Conservation (phyloP, 2,888 invertebrate genomes). For the Meiosimyza platycephala region DNA sequence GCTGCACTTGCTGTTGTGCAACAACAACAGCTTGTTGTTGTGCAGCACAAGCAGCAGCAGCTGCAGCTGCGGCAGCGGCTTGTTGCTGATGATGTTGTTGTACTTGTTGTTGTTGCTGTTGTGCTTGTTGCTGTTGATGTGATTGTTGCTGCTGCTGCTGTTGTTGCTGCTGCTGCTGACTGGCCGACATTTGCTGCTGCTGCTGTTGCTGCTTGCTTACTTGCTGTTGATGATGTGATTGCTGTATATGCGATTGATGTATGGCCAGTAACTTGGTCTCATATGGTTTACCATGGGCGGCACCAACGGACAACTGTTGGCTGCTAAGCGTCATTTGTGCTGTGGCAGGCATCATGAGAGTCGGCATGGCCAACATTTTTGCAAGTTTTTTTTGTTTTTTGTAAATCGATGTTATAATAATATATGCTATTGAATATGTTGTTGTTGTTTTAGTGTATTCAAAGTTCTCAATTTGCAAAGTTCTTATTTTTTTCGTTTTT, state of each 20-base stretch:
- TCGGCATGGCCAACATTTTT: conserved; percentile 69
- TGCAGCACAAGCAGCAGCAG: conserved; percentile 59
- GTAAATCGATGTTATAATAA: conserved; percentile 8
- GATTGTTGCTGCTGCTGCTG: conserved; percentile 51
- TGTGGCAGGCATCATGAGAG: conserved; percentile 69
- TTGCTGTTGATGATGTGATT: conserved; percentile 51
- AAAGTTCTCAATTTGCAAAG: conserved; percentile 30
- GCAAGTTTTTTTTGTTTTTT: conserved; percentile 25
- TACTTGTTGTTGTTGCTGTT: conserved; percentile 53
- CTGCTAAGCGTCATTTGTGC: conserved; percentile 68
- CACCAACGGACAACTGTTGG: conserved; percentile 65
- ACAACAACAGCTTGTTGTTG: conserved; percentile 59
- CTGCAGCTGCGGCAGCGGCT: conserved; percentile 54
- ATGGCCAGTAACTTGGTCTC: conserved; percentile 68
- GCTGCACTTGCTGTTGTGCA: conserved; percentile 57
- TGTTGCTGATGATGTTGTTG: conserved; percentile 50
- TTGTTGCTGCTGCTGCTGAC: conserved; percentile 61
- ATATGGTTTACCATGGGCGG: conserved; percentile 65
- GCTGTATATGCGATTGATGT: conserved; percentile 67
- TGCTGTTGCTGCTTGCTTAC: conserved; percentile 49
- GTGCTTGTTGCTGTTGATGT: conserved; percentile 52
- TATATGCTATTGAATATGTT: neutral
- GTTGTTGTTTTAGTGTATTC: neutral
- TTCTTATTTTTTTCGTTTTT: conserved; percentile 43
- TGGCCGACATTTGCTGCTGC: conserved; percentile 58